These are phyloP conservation scores for Poecilia picta DNA, from an alignment of 2,797 vertebrate genomes.

Conservation along the genomic window DNA sequence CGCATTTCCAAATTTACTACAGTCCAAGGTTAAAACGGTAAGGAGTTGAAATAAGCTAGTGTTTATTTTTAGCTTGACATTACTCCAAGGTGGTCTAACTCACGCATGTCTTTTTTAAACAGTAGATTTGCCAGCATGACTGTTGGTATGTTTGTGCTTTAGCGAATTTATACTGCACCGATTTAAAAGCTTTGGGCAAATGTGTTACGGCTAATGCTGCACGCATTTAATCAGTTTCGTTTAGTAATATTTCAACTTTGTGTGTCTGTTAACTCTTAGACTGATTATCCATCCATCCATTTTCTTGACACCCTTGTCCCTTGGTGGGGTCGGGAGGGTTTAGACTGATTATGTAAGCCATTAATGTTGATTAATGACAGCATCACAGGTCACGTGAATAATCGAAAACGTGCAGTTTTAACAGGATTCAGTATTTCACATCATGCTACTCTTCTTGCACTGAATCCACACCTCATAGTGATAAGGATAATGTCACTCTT, in stretches of 20 bases:
- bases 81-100: background rate
- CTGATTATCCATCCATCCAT: too few relatives aligned
- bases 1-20: slow-evolving; percentile 70
- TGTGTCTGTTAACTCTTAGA: background rate
- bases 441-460: background rate
- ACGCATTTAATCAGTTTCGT: background rate
- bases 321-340: too few relatives aligned
- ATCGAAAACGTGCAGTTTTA: background rate
- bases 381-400: background rate
- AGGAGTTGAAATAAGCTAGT: slow-evolving; percentile 26
- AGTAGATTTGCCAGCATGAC: background rate
- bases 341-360: background rate
- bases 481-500: background rate
- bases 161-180: too few relatives aligned
- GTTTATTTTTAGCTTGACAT: background rate
- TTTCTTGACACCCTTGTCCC: too few relatives aligned
- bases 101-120: background rate
- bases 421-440: background rate
- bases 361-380: background rate
- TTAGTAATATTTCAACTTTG: background rate
- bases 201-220: background rate
- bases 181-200: background rate
- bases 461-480: background rate
- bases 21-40: slow-evolving; percentile 75
- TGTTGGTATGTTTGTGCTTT: background rate